Percentiles rank a stretch among this genome's conserved stretches.
These are phyloP conservation scores for Megalurothrips usitatus DNA, from an alignment of 2,888 invertebrate genomes.

Conservation along the genomic window DNA sequence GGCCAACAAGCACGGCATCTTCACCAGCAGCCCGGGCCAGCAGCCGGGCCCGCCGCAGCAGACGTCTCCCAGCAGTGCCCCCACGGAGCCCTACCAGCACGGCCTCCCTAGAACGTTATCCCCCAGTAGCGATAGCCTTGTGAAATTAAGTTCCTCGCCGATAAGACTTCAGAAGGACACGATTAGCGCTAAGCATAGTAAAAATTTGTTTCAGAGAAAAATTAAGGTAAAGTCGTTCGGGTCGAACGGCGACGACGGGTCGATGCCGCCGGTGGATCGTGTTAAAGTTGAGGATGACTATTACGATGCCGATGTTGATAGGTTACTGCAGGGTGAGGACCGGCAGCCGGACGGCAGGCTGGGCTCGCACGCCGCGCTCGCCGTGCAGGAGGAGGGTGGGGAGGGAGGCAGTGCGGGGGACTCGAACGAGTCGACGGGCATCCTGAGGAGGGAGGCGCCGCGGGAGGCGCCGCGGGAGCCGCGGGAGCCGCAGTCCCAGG, in stretches of 20 bases:
- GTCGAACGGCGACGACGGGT: background rate
- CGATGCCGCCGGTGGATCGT: background rate
- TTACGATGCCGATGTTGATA: background rate
- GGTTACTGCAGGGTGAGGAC: background rate
- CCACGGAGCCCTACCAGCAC: background rate
- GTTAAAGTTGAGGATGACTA: conserved; percentile 7
- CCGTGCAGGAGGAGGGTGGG: background rate
- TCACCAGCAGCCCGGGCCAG: conserved; percentile 51
- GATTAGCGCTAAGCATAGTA: background rate
- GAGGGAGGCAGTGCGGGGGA: background rate
- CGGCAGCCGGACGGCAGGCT: background rate
- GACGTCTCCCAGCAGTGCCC: background rate
- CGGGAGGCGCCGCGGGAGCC: no score
- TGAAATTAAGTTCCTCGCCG: background rate
- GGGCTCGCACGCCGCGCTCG: background rate
- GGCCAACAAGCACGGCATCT: conserved; percentile 95
- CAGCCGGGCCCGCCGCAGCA: background rate
- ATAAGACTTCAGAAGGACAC: background rate
- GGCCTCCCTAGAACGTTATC: background rate
- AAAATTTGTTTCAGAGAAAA: conserved; percentile 1
- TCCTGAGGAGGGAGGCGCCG: background rate
- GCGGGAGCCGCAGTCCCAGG: background rate
- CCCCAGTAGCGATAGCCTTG: background rate
- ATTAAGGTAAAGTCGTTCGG: conserved; percentile 12
- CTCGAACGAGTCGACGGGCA: conserved; percentile 17